Base-by-base conservation (phyloP, 2,888 invertebrate species). In the Aporophyla nigra region DNA sequence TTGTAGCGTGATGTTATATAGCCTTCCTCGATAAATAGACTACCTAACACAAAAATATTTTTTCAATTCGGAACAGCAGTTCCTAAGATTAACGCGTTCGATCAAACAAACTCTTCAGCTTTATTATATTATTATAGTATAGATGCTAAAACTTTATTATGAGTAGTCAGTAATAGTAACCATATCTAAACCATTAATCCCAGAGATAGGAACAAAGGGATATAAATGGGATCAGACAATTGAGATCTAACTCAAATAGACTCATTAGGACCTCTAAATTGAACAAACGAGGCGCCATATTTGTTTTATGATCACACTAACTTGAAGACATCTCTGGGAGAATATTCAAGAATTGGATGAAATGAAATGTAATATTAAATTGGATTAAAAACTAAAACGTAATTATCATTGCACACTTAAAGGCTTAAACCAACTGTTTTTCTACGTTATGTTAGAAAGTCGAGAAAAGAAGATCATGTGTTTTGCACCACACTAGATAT, bases 191-290 rank as follows among this genome's bases (percentile, higher is more conserved):
- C 6, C 9, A 66, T 66, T 74, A 40, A 43, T 69, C 58, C 24
- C 16, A n/a, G 19, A 73, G 53, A 65, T 78, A 68, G 16, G 53
- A 53, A 68, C 79, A 54, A 74, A 68, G 68, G 68, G 79, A 74
- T 58, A 59, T 69, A 70, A 77, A 69, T 70, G 66, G 46, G 21
- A 61, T 62, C 33, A 75, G 46, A 75, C 80, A 79, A 79, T 70
- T 80, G 59, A 56, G 56, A 51, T 74, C 80, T 67, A 53, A 80
- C 80, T 75, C 75, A 61, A 70, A 66, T 79, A 70, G 46, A 63
- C 67, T 80, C 76, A 80, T 80, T 80, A 80, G 71, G 59, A 69
- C 54, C 21, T 70, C 68, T 80, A 71, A 81, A 80, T 72, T 71
- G 68, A 76, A 43, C 76, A 53, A 58, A 33, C 70, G 40, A 10